Evolutionary conservation across 2,888 invertebrate genomes (phyloP).

Genomic region (Eilema griseolum): DNA sequence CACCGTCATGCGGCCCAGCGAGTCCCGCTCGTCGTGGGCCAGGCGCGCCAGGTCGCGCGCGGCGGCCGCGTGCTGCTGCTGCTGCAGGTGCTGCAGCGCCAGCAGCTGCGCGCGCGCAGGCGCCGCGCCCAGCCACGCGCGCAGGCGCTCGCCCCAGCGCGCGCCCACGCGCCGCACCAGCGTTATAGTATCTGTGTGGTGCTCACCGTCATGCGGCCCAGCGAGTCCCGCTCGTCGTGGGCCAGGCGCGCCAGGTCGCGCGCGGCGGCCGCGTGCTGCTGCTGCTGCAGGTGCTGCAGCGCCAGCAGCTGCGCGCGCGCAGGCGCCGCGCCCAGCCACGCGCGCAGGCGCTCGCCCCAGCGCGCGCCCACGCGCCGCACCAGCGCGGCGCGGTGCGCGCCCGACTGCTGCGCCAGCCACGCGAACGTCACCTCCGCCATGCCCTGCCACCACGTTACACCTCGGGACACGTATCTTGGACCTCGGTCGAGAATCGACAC

Average conservation of each 20-base stretch:
- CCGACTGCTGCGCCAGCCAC: conserved; percentile 52
- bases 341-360: conserved; percentile 35
- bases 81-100: conserved; percentile 54
- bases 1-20: conserved; percentile 90
- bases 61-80: conserved; percentile 36
- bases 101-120: conserved; percentile 39
- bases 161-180: conserved; percentile 39
- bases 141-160: conserved; percentile 36
- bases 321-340: conserved; percentile 41
- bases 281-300: conserved; percentile 50
- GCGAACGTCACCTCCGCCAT: conserved; percentile 68
- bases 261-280: conserved; percentile 42
- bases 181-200: no score
- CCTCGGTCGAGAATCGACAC: no score
- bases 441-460: conserved; percentile 56
- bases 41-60: conserved; percentile 79
- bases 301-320: conserved; percentile 46
- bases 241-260: conserved; percentile 80
- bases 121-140: conserved; percentile 43
- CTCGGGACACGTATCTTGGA: no score
- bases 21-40: conserved; percentile 86
- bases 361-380: conserved; percentile 42
- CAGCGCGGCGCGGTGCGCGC: conserved; percentile 28
- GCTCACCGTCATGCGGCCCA: conserved; percentile 89
- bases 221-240: conserved; percentile 87